phyloP scores from a whole-genome alignment of 2,113 vertebrate species.

The Eurypyga helias region DNA sequence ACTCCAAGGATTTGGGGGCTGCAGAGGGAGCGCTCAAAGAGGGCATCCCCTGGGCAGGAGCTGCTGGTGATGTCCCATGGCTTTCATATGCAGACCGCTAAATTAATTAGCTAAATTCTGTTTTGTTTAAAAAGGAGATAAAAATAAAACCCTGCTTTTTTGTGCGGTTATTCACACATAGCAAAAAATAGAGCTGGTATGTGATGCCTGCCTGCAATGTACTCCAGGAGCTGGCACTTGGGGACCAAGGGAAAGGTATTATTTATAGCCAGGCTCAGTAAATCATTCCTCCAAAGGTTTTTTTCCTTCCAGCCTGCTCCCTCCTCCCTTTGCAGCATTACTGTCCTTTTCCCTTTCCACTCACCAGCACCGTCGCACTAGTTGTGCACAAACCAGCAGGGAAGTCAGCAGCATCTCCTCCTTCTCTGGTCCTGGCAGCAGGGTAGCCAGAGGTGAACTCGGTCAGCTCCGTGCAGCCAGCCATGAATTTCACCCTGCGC shows the following conservation, averaged over 20 bases:
- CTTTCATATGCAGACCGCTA: background rate
- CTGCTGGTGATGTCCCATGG: accelerated
- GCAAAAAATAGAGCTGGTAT: constrained; percentile 45
- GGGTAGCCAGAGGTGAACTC: background rate
- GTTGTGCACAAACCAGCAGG: background rate
- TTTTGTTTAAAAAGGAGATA: background rate
- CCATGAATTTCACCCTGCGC: accelerated
- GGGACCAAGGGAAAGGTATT: background rate
- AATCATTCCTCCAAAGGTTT: background rate
- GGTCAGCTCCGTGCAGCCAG: accelerated
- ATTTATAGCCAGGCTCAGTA: constrained; percentile 30
- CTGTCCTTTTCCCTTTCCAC: background rate
- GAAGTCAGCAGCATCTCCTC: background rate
- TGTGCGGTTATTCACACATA: background rate
- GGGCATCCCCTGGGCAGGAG: background rate
- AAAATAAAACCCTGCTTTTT: background rate
- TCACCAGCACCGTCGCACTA: accelerated
- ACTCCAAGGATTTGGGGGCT: accelerated
- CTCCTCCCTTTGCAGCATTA: background rate
- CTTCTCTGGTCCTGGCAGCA: background rate
- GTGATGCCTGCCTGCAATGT: background rate
- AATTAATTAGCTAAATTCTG: background rate
- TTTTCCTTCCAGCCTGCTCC: background rate
- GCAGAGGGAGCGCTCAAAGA: background rate
- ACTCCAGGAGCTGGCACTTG: constrained; percentile 15